Conservation (phyloP, 2,113 vertebrate species). For the Scophthalmus maximus region DNA sequence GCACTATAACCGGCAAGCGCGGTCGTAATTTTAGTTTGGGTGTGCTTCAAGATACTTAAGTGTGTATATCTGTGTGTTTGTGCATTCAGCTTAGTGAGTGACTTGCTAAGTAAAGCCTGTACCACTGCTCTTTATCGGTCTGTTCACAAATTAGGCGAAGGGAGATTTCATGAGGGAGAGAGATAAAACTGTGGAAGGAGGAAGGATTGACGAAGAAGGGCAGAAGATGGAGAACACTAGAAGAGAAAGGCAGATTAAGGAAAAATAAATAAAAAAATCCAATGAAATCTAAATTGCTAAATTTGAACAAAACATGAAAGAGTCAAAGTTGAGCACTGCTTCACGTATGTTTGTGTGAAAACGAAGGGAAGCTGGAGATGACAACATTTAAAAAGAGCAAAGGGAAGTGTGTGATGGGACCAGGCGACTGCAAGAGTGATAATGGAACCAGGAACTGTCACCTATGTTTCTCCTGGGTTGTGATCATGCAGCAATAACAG, state of each 20-base stretch:
- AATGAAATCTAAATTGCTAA: background rate
- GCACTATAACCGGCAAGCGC: conserved; percentile 3
- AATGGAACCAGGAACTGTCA: conserved; percentile 53
- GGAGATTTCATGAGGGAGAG: background rate
- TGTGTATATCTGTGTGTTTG: background rate
- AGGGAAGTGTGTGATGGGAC: conserved; percentile 37
- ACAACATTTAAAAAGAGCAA: conserved; percentile 18
- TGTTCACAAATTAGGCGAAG: conserved; percentile 18
- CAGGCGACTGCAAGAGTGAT: conserved; percentile 31
- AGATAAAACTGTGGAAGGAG: conserved; percentile 12
- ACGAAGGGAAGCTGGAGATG: conserved; percentile 16
- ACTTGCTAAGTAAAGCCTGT: conserved; percentile 29
- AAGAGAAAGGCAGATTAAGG: conserved; percentile 29
- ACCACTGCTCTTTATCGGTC: conserved; percentile 23
- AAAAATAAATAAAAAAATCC: conserved; percentile 11
- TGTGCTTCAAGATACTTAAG: conserved; percentile 24
- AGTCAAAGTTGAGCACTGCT: too few relatives aligned
- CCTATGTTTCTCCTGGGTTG: conserved; percentile 37
- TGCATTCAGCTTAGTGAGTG: conserved; percentile 27
- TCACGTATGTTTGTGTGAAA: background rate
- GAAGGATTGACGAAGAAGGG: conserved; percentile 1
- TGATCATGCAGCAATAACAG: conserved; percentile 51
- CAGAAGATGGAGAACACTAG: conserved; percentile 23
- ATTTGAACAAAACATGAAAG: background rate
- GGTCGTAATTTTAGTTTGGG: conserved; percentile 16